Evolutionary conservation across 1,140 invertebrate genomes (phyloP), one percentile per base, ranked within the genome.

Genomic region (Drosophila tani): DNA sequence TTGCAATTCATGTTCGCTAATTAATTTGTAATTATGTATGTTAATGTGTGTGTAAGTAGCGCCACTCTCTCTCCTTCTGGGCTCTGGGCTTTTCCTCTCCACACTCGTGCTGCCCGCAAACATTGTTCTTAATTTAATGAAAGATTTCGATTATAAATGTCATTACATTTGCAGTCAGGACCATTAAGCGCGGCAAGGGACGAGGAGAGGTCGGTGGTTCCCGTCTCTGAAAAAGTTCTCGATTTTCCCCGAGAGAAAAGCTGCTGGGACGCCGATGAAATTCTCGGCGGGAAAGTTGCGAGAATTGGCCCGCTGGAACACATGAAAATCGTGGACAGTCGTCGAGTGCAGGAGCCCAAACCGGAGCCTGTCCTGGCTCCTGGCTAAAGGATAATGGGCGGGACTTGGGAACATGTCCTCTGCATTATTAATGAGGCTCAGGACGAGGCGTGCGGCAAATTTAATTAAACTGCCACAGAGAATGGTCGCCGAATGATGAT

Each of bases 11-110:
- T 83, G 81, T 83, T 70, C 84, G 84, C 84, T 87, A 87, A 87
- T 87, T 87, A 88, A 87, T 84, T 87, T 87, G 84, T 87, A 87
- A 87, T 87, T 87, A 88, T 87, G 75, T 87, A 87, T 88, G 84
- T 87, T 88, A 87, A 87, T 84, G 77, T 88, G 70, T 82, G 55
- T 79, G 65, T 81, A 66, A 79, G 41, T 67, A 35, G 60, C 62
- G 60, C 51, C 47, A 19, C 14, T 21, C 35, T 21, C 32, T 35
- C n/a, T 4, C 35, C 15, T 47, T 62, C 27, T 29, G 24, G 41
- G 9, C 9, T 51, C 32, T 27, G 29, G 29, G 15, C 6, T n/a
- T 14, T 41, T 29, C 47, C 49, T 15, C 32, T 45, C 17, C 74
- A 46, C 47, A 46, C 57, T 41, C 55, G n/a, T n/a, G 29, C 63